Conservation (phyloP, 2,113 vertebrate species). For the Xyliphius kryptos region DNA sequence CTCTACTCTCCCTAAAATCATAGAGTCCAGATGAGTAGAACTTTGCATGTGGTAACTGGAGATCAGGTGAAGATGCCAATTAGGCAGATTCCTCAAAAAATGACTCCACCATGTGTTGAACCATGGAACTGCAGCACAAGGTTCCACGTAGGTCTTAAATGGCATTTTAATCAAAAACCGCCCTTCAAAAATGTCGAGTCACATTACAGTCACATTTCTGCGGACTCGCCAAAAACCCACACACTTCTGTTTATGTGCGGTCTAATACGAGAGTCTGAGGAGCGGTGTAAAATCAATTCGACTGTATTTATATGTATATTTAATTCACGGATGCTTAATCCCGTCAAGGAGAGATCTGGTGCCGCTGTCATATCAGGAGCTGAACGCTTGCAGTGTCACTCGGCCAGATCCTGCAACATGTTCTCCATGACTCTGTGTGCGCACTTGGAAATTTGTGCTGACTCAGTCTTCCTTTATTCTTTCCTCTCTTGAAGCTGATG, state of each 20-base stretch:
- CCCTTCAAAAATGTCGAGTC: neutral
- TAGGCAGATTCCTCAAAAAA: too few species aligned
- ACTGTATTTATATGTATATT: conserved; percentile 5
- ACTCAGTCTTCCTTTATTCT: conserved; percentile 27
- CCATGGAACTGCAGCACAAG: neutral
- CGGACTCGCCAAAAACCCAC: neutral
- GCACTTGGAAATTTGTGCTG: conserved; percentile 23
- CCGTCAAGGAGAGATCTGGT: conserved; percentile 1
- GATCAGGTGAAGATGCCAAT: too few species aligned
- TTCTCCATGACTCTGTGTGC: conserved; percentile 20
- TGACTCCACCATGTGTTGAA: too few species aligned
- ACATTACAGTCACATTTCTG: neutral
- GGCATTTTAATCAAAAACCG: neutral
- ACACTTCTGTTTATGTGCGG: neutral
- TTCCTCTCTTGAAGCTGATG: neutral
- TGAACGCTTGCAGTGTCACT: neutral
- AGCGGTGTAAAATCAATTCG: neutral
- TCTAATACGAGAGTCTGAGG: conserved; percentile 2
- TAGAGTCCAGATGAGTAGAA: too few species aligned
- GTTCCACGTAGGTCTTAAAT: neutral
- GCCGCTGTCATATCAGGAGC: conserved; percentile 5
- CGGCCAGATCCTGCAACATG: conserved; percentile 7
- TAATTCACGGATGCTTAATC: conserved; percentile 18
- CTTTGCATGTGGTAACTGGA: too few species aligned
- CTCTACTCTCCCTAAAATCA: too few species aligned